Base-by-base conservation (phyloP, 2,113 vertebrate species). In the Miniopterus natalensis region DNA sequence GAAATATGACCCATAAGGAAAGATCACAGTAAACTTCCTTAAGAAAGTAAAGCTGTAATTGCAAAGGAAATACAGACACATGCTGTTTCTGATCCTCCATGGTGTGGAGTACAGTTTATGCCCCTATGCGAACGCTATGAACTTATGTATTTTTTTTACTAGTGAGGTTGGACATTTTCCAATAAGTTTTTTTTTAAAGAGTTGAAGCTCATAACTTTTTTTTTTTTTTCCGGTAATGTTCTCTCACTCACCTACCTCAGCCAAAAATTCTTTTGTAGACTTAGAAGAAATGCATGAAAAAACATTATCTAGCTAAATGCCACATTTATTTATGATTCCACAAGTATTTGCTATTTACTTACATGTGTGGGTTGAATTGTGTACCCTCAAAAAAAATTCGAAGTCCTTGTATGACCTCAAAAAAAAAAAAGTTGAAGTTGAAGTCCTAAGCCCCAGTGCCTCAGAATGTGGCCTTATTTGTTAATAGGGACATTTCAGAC, bases 261-360 rank as follows among this genome's bases (percentile, higher is more conserved):
- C 7, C 18, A 85, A 71, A 77, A 23, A 0, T 83, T 81, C 8
- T 91, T 95, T 92, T 40, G 27, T 20, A 86, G 83, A 85, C 2
- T 85, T 45, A 71, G 47, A 55, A 61, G 45, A 95, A 93, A 65
- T 40, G 1, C 13, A 29, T 61, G 45, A 71, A 85, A 84, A 31
- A 71, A 80, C 6, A 65, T 6, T 49, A 66, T 65, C 53, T 25
- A 78, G 23, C 31, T 40, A 66, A 63, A 51, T 68, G 45, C 12
- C 6, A 13, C 77, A 4, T 47, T 63, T 77, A 17, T 40, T 92
- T 55, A 80, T 81, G 80, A 61, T 85, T 75, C n/a, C 59, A 77
- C 66, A 91, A 70, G 49, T 87, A 84, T 80, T 65, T 63, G 31
- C 45, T 79, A 78, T 79, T 90, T 59, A 81, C 51, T 36, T 81